These are phyloP conservation scores for Clistopyga incitator DNA, from an alignment of 2,888 invertebrate species.

Conservation along the genomic window DNA sequence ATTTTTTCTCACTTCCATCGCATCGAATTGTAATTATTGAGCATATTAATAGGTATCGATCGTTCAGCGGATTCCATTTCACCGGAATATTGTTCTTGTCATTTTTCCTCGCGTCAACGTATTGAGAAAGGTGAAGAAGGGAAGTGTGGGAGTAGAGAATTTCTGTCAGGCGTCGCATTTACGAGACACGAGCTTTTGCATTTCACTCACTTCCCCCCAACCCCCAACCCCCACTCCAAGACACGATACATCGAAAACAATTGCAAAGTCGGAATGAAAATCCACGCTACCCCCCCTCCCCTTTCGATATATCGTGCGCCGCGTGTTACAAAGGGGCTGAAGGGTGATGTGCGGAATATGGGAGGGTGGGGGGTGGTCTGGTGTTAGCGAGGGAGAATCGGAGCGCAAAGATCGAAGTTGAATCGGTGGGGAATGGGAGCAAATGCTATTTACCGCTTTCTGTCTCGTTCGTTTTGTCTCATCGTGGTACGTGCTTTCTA, in stretches of 20 bases:
- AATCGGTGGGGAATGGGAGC: neutral
- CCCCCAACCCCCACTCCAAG: constrained; percentile 12
- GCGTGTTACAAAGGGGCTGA: constrained; percentile 27
- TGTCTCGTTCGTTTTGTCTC: constrained; percentile 15
- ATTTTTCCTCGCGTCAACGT: constrained; percentile 25
- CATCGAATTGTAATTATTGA: neutral
- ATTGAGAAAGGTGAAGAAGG: constrained; percentile 19
- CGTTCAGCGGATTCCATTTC: neutral
- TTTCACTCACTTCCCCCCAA: constrained; percentile 19
- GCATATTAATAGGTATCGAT: neutral
- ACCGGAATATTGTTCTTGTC: constrained; percentile 32
- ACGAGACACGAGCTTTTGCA: constrained; percentile 30
- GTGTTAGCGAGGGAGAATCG: constrained; percentile 27
- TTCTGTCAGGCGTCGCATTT: constrained; percentile 60
- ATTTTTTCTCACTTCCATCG: no score
- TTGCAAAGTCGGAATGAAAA: constrained; percentile 60
- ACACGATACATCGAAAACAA: constrained; percentile 56
- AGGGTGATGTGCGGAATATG: constrained; percentile 11
- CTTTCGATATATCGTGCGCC: constrained; percentile 22
- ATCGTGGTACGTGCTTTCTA: neutral
- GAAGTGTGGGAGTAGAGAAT: constrained; percentile 28
- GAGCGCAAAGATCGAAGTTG: constrained; percentile 37
- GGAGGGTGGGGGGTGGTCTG: constrained; percentile 24
- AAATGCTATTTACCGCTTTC: constrained; percentile 23
- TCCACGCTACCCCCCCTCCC: constrained; percentile 27